Conservation (phyloP, 2,888 invertebrate genomes). For the Celastrina argiolus region DNA sequence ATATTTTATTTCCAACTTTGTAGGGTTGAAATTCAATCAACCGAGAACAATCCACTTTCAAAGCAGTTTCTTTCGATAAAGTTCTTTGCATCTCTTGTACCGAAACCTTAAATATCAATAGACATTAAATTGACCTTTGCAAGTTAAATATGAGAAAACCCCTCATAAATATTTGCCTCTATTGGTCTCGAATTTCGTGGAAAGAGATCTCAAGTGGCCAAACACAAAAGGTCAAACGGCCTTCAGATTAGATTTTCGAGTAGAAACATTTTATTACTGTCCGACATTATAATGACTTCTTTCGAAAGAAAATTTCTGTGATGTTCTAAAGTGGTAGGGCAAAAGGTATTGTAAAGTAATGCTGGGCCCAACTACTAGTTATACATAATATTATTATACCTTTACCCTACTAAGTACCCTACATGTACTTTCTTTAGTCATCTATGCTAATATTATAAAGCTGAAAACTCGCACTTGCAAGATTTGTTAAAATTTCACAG, state of each 20-base stretch:
- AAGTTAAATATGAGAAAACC: conserved; percentile 17
- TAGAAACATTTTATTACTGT: not conserved
- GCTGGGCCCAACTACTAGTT: too few relatives aligned
- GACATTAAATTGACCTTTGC: conserved; percentile 6
- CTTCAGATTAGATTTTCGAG: not conserved
- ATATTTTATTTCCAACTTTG: conserved; percentile 3
- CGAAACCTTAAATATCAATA: conserved; percentile 20
- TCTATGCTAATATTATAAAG: too few relatives aligned
- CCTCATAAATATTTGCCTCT: conserved; percentile 19
- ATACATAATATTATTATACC: too few relatives aligned
- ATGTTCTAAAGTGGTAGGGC: not conserved
- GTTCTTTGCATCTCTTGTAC: conserved; percentile 5
- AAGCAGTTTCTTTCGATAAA: conserved; percentile 15
- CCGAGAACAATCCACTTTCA: conserved; percentile 1
- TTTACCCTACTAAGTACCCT: too few relatives aligned
- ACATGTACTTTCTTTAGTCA: too few relatives aligned
- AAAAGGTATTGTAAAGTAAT: not conserved
- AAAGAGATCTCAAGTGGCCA: conserved; percentile 10
- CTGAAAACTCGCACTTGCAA: too few relatives aligned
- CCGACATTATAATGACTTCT: not conserved
- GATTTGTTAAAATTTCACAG: too few relatives aligned
- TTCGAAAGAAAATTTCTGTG: not conserved
- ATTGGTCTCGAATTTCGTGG: not conserved
- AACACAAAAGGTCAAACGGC: not conserved
- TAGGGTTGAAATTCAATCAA: conserved; percentile 16